A percentile compares a stretch with the other conserved stretches of the same genome.
Conservation (phyloP, 2,888 invertebrate genomes). For the Ophioninae sp. region DNA sequence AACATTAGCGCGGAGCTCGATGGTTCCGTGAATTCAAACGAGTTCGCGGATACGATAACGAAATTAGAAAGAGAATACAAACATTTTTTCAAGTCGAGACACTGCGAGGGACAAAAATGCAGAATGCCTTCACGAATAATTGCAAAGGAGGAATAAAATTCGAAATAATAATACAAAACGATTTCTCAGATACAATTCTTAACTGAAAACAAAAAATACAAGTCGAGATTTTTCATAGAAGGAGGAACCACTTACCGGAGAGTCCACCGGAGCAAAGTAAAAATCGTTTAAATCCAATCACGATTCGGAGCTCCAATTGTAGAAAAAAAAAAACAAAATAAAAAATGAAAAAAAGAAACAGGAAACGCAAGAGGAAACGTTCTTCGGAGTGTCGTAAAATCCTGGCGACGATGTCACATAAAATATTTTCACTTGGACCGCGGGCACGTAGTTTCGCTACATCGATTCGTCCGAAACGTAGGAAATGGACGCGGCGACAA, state of each 20-base stretch:
- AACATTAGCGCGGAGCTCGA: too few relatives aligned
- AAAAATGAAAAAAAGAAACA: neutral
- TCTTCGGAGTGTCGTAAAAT: conserved; percentile 17
- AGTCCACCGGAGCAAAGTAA: neutral
- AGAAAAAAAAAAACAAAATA: neutral
- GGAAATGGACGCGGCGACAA: neutral
- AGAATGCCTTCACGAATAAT: too few relatives aligned
- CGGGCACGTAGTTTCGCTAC: conserved; percentile 12
- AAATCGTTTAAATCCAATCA: conserved; percentile 4
- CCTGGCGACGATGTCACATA: conserved; percentile 28
- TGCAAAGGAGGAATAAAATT: too few relatives aligned
- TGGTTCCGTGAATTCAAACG: too few relatives aligned
- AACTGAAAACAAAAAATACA: neutral
- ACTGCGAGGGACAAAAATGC: too few relatives aligned
- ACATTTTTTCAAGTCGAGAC: too few relatives aligned
- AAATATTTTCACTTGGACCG: neutral
- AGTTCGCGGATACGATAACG: too few relatives aligned
- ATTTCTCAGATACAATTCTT: neutral
- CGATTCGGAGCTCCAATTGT: neutral
- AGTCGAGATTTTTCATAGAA: neutral
- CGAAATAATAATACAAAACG: neutral
- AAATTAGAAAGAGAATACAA: too few relatives aligned
- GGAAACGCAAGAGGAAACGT: neutral
- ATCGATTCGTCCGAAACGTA: neutral
- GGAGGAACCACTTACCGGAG: neutral